Evolutionary conservation across 2,797 vertebrate species (phyloP).

Genomic region (Chanos chanos): DNA sequence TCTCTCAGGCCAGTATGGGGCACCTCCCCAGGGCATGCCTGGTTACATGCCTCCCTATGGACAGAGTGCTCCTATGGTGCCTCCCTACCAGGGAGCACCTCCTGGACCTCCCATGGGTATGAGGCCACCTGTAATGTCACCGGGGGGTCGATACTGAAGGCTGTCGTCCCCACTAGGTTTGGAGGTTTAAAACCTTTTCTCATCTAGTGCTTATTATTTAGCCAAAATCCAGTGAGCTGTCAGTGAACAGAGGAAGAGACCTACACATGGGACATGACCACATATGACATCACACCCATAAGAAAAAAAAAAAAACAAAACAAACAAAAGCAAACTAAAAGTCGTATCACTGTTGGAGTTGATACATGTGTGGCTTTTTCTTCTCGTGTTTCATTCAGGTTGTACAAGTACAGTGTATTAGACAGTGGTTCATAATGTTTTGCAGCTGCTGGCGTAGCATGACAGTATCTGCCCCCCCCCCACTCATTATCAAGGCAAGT

Average conservation of each 20-base stretch:
- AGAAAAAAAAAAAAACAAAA: constrained; percentile 62
- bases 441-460: constrained; percentile 90
- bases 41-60: constrained; percentile 95
- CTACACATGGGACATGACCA: constrained; percentile 88
- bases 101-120: constrained; percentile 92
- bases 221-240: constrained; percentile 75
- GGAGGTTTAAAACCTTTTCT: constrained; percentile 99
- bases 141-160: constrained; percentile 97
- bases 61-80: constrained; percentile 95
- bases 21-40: constrained; percentile 94
- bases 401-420: constrained; percentile 98
- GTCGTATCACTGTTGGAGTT: constrained; percentile 77
- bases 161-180: constrained; percentile 93
- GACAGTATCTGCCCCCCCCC: constrained; percentile 78
- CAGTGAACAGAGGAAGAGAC: constrained; percentile 55
- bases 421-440: constrained; percentile 96
- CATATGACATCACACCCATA: constrained; percentile 63
- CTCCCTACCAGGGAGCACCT: constrained; percentile 91
- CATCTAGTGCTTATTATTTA: constrained; percentile 84
- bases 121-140: constrained; percentile 98
- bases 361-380: constrained; percentile 89
- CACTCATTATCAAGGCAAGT: constrained; percentile 87
- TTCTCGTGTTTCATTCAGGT: constrained; percentile 94
- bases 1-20: constrained; percentile 89
- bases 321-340: constrained; percentile 55